Evolutionary conservation across 2,113 vertebrate genomes (phyloP), one percentile per base, ranked within the genome.

Genomic region (Petrocephalus microphthalmus): DNA sequence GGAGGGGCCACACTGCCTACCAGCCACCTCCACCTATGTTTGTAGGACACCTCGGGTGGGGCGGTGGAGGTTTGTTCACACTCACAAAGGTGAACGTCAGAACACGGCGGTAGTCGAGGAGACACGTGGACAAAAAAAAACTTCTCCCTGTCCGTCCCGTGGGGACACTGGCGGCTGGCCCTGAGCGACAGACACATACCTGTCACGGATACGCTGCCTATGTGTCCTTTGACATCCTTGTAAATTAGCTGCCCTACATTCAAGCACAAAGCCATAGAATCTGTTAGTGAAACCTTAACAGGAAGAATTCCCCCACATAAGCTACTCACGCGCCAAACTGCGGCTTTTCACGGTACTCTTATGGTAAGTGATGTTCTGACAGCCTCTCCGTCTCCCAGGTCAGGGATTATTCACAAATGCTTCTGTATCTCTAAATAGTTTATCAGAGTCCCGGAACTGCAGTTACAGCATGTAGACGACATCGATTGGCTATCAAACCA

Each of bases 401-500:
- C 49, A 85, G n/a, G n/a, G 52, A 85, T 25, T 85, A 54, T 85
- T 33, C n/a, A 54, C 22, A 5, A 33, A 54, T 19, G 7, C n/a
- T 11, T 52, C 6, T n/a, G 82, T 29, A 11, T 19, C 29, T 52
- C 84, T 29, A 29, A n/a, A 29, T 53, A 33, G 22, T 20, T 47
- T 49, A 33, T 54, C 51, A 85, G 52, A 52, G 42, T 20, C 53
- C 91, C 93, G 95, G 95, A 95, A 95, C 96, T 97, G 96, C 96
- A 95, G 97, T 97, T 97, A 96, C 97, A 96, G 94, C 96, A 96
- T 99, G 97, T 42, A 60, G 64, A 91, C 90, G 96, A 97, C 98
- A 98, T 99, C 97, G 98, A 98, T 98, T 98, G 98, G 97, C 98
- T 99, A 99, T 99, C 99, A 99, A 99, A 98, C 96, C 97, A 98